Evolutionary conservation across 2,888 invertebrate genomes (phyloP).

Genomic region (Anthophora plumipes): DNA sequence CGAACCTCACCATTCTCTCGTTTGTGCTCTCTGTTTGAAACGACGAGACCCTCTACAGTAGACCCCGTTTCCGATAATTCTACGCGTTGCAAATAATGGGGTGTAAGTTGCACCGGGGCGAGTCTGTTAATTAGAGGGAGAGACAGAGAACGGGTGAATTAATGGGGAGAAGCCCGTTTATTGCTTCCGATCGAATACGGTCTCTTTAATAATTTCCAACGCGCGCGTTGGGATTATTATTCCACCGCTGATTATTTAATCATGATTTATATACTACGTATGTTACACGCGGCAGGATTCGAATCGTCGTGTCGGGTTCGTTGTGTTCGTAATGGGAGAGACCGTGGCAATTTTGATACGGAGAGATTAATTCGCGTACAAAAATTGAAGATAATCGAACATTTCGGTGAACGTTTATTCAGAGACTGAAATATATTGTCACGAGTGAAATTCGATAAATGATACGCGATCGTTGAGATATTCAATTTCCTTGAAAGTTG

Average conservation of each 20-base stretch:
- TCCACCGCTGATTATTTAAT: background rate
- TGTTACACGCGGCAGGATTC: background rate
- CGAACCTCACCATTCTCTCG: background rate
- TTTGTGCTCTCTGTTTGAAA: background rate
- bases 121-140: conserved; percentile 22
- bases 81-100: conserved; percentile 18
- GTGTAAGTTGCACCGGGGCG: background rate
- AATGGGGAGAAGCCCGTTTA: background rate
- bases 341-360: too few relatives aligned
- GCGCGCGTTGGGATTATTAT: background rate
- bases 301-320: background rate
- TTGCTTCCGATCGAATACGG: conserved; percentile 1
- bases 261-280: background rate
- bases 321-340: too few relatives aligned
- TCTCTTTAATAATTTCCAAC: conserved; percentile 8
- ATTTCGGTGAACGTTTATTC: too few relatives aligned
- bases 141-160: background rate
- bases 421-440: too few relatives aligned
- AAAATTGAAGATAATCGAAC: too few relatives aligned
- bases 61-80: conserved; percentile 1
- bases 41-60: background rate
- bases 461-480: too few relatives aligned
- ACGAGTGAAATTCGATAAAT: too few relatives aligned
- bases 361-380: too few relatives aligned
- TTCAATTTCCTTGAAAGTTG: too few relatives aligned